phyloP scores from a whole-genome alignment of 2,113 vertebrate species.

The Addax nasomaculatus region DNA sequence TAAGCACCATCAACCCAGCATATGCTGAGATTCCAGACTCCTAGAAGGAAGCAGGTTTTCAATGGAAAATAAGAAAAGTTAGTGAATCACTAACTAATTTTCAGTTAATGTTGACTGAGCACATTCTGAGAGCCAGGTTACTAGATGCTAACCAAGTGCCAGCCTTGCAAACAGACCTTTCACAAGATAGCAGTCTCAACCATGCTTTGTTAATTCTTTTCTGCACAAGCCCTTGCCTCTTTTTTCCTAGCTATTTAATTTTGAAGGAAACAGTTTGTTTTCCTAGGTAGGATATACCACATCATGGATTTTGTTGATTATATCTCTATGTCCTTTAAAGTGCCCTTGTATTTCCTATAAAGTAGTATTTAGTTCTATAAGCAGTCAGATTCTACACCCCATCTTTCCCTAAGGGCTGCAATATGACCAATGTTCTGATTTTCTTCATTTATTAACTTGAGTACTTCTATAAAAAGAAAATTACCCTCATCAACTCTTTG shows the following conservation, averaged over 20 bases:
- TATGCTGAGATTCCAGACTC: neutral
- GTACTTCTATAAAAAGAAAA: neutral
- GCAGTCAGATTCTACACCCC: neutral
- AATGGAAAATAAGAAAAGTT: neutral
- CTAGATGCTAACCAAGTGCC: neutral
- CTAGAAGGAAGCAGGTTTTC: neutral
- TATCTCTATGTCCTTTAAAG: neutral
- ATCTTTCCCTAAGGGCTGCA: neutral
- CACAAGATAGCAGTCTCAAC: neutral
- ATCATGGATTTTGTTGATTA: neutral
- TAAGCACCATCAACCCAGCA: neutral
- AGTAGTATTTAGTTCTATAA: neutral
- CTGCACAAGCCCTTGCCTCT: neutral
- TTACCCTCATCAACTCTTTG: neutral
- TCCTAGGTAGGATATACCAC: neutral
- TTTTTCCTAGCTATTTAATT: neutral
- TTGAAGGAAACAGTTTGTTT: neutral
- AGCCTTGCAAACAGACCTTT: neutral
- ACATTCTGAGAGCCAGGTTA: neutral
- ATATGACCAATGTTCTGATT: neutral
- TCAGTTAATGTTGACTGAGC: neutral
- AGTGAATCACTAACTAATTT: neutral
- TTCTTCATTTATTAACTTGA: neutral
- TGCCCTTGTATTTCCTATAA: neutral
- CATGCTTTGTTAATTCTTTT: neutral